Base-by-base conservation (phyloP, 2,888 invertebrate genomes). In the Drosophila kuntzei region DNA sequence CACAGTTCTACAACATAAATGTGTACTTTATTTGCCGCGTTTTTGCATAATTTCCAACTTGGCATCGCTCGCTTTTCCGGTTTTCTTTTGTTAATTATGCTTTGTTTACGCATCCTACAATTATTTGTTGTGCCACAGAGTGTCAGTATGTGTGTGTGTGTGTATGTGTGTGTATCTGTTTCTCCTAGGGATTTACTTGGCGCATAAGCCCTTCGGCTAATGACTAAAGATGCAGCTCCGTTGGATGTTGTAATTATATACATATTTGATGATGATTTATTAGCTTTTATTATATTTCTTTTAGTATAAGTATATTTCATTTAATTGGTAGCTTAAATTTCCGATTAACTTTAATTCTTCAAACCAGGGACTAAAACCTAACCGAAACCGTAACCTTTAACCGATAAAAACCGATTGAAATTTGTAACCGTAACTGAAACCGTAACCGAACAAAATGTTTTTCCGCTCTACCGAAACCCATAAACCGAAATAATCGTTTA, bases 11-110 rank as follows among this genome's bases (percentile, higher is more conserved):
- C 60, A 61, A 61, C 76, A 76, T 72, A 87, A 84, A 84, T 84
- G 84, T 75, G 87, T 87, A 87, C 83, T 87, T 84, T 77, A 87
- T 87, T 79, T 84, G 44, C 84, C 87, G 68, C 44, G 14, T 20
- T 50, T 79, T 75, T 87, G 83, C 77, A 77, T 81, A 79, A 84
- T 84, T 81, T 80, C 67, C 71, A 77, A 68, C 75, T 71, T 44
- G 53, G 53, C 59, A 57, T 51, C 49, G 25, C 59, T 44, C 47
- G 32, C 46, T 58, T 67, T 76, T 60, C 76, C 63, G 39, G 53
- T 47, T 39, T 59, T 47, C 32, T 62, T 55, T 55, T 37, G 54
- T 25, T 83, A 83, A 83, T 83, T 83, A 83, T 74, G 47, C 81
- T 83, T 84, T 83, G 84, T 80, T 80, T 86, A 68, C 73, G 80